Evolutionary conservation across 1,140 invertebrate species (phyloP).

Genomic region (Trichonephila clavipes): DNA sequence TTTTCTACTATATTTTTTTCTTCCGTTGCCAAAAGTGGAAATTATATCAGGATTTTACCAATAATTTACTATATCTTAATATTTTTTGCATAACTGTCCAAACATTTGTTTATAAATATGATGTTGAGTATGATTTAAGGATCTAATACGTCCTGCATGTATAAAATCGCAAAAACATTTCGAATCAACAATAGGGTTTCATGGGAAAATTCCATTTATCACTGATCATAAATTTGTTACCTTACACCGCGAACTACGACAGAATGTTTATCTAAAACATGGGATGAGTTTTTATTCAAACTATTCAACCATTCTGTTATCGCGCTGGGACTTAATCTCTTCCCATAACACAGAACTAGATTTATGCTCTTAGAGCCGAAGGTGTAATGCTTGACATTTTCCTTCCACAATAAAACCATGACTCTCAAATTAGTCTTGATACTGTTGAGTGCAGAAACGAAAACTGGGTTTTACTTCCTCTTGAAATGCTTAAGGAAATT

Average conservation of each 20-base stretch:
- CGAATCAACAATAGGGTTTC: too few species aligned
- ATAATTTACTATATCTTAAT: too few species aligned
- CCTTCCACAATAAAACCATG: neutral
- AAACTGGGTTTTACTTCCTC: neutral
- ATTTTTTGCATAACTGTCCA: too few species aligned
- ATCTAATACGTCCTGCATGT: too few species aligned
- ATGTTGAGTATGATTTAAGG: too few species aligned
- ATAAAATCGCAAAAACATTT: too few species aligned
- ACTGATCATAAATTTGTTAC: too few species aligned
- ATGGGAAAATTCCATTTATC: too few species aligned
- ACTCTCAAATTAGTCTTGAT: neutral
- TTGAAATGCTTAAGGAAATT: neutral
- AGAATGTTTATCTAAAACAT: neutral
- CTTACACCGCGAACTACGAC: neutral
- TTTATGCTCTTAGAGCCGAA: neutral
- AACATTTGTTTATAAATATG: too few species aligned
- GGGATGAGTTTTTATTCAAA: neutral
- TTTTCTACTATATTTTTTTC: too few species aligned
- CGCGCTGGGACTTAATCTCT: neutral
- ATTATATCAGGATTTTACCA: too few species aligned
- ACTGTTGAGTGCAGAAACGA: neutral
- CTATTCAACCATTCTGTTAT: neutral
- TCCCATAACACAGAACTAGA: neutral
- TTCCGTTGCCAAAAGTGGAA: too few species aligned
- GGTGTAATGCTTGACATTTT: neutral